These are phyloP conservation scores for Montifringilla adamsi DNA, from an alignment of 2,113 vertebrate species.

Conservation along the genomic window DNA sequence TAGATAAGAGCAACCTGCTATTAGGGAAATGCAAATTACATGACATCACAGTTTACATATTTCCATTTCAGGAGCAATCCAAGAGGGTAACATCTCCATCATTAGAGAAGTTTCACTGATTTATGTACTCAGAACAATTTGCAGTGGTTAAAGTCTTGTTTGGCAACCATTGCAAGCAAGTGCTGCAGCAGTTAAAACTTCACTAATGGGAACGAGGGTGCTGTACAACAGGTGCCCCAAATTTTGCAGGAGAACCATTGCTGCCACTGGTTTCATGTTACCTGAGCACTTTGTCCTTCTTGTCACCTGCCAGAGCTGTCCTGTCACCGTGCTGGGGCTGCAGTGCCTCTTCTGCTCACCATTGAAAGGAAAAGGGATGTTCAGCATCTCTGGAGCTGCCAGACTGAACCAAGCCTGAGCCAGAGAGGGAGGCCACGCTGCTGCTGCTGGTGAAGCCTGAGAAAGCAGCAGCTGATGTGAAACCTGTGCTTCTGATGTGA, in stretches of 20 bases:
- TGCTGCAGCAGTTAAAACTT: neutral
- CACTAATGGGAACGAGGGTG: neutral
- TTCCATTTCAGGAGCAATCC: neutral
- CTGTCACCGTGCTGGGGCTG: fast-evolving
- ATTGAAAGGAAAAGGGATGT: neutral
- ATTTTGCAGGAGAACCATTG: fast-evolving
- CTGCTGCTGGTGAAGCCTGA: neutral
- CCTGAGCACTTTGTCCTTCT: neutral
- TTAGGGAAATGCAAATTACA: neutral
- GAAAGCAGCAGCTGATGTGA: no score
- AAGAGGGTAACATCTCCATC: neutral
- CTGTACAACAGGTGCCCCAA: fast-evolving
- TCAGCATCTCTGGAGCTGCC: neutral
- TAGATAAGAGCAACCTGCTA: neutral
- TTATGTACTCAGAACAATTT: neutral
- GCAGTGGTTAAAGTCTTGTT: neutral
- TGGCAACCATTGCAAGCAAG: neutral
- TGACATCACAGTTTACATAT: neutral
- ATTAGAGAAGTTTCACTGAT: neutral
- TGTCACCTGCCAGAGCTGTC: fast-evolving
- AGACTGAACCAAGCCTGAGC: neutral
- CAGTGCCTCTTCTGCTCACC: fast-evolving
- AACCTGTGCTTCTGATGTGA: neutral
- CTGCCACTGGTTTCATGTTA: neutral
- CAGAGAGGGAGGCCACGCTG: fast-evolving